Evolutionary conservation across 2,113 vertebrate species (phyloP).

Genomic region (Cariama cristata): DNA sequence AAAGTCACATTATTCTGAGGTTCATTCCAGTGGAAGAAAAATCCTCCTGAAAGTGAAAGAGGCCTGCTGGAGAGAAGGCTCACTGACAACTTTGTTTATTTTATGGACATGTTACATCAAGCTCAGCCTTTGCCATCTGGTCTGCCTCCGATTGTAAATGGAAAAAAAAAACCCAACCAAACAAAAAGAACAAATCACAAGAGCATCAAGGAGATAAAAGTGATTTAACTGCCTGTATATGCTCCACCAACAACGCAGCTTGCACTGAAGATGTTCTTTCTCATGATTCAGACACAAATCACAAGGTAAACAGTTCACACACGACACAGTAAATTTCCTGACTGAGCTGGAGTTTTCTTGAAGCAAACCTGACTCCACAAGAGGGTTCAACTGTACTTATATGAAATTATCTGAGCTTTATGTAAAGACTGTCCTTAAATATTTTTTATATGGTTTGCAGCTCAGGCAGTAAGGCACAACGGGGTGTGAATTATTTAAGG

Average conservation of each 20-base stretch:
- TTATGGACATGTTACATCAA: constrained; percentile 60
- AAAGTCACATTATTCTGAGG: background rate
- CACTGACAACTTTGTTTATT: constrained; percentile 21
- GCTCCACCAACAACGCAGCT: constrained; percentile 22
- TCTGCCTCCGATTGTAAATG: constrained; percentile 35
- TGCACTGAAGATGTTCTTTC: constrained; percentile 42
- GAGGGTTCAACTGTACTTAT: background rate
- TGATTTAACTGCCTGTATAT: constrained; percentile 51
- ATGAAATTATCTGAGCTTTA: constrained; percentile 4
- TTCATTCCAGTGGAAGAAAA: constrained; percentile 16
- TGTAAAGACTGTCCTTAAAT: background rate
- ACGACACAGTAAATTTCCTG: background rate
- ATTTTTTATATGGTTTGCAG: background rate
- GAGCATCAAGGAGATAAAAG: constrained; percentile 51
- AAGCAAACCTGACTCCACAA: background rate
- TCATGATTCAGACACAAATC: constrained; percentile 61
- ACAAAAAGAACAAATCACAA: constrained; percentile 37
- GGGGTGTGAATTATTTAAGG: background rate
- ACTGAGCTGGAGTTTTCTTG: background rate
- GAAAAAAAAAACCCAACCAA: background rate
- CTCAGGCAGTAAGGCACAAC: background rate
- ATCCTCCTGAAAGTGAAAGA: constrained; percentile 13
- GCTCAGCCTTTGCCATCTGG: constrained; percentile 65
- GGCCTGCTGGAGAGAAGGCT: background rate
- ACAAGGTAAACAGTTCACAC: background rate